phyloP scores from a whole-genome alignment of 1,140 invertebrate species.

The Chironomus tepperi region DNA sequence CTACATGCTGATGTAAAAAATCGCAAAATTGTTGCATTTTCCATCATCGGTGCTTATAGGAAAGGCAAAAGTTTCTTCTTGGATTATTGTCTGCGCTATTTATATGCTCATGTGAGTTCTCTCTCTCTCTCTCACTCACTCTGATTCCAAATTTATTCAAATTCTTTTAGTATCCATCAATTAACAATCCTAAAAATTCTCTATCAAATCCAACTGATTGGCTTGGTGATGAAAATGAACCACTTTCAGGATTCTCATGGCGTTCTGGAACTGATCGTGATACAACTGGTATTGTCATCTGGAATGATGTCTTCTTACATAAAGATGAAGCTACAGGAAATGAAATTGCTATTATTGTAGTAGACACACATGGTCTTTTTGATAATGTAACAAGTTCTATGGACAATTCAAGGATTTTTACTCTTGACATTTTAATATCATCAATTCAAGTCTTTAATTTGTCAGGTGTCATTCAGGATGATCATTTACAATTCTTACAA shows the following conservation, averaged over 20 bases:
- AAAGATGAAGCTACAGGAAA: conserved; percentile 30
- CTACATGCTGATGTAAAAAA: neutral
- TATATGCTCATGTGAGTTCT: neutral
- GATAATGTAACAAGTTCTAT: conserved; percentile 58
- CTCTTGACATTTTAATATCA: conserved; percentile 54
- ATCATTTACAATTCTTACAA: conserved; percentile 58
- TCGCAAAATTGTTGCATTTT: neutral
- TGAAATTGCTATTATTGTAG: conserved; percentile 49
- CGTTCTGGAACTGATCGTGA: conserved; percentile 81
- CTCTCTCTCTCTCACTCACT: too few species aligned
- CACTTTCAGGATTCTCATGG: conserved; percentile 75
- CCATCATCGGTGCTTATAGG: neutral
- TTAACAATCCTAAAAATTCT: neutral
- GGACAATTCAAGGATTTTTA: conserved; percentile 62
- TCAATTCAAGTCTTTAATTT: conserved; percentile 58
- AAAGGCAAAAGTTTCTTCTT: conserved; percentile 2
- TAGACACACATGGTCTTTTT: conserved; percentile 69
- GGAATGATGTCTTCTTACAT: conserved; percentile 72
- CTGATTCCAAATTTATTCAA: too few species aligned
- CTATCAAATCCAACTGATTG: conserved; percentile 40
- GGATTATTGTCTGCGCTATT: neutral
- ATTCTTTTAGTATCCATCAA: neutral
- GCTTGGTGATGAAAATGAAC: conserved; percentile 55
- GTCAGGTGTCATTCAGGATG: conserved; percentile 57
- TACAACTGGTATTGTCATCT: conserved; percentile 85